A percentile compares a stretch with the other conserved stretches of the same genome.
phyloP scores from a whole-genome alignment of 2,797 vertebrate species.

The Pseudotriccus pelzelni region DNA sequence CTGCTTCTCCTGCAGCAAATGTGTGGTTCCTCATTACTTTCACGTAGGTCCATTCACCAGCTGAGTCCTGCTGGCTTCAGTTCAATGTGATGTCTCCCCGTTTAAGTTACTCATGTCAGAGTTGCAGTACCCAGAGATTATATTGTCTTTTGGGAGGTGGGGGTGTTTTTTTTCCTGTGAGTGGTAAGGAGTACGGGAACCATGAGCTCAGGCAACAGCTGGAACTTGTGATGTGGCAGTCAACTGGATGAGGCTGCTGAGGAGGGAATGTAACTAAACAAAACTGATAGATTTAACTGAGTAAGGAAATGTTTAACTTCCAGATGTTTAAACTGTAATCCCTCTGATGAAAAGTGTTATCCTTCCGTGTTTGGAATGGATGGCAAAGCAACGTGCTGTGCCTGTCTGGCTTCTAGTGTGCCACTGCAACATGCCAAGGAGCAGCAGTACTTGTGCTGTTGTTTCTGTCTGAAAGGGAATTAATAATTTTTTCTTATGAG shows the following conservation, averaged over 20 bases:
- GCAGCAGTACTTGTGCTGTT: not conserved
- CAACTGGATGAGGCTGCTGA: not conserved
- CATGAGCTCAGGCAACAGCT: not conserved
- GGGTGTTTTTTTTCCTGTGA: not conserved
- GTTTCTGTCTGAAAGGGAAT: not conserved
- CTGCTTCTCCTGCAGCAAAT: not conserved
- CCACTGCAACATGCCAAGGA: not conserved
- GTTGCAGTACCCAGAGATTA: not conserved
- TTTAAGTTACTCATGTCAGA: not conserved
- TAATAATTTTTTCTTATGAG: not conserved
- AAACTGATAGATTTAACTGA: not conserved
- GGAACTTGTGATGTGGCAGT: not conserved
- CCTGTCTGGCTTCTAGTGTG: not conserved
- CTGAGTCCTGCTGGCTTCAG: not conserved
- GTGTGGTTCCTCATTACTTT: not conserved
- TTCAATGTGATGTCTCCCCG: not conserved
- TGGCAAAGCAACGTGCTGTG: not conserved
- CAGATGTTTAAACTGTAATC: constrained; percentile 18
- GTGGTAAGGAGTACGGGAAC: not conserved
- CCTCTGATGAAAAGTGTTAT: not conserved
- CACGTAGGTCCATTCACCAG: not conserved
- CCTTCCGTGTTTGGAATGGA: not conserved
- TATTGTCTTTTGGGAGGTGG: not conserved
- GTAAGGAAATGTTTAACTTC: constrained; percentile 43
- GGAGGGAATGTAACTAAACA: not conserved